Evolutionary conservation across 2,113 vertebrate species (phyloP).

Genomic region (Hippocampus guttulatus): DNA sequence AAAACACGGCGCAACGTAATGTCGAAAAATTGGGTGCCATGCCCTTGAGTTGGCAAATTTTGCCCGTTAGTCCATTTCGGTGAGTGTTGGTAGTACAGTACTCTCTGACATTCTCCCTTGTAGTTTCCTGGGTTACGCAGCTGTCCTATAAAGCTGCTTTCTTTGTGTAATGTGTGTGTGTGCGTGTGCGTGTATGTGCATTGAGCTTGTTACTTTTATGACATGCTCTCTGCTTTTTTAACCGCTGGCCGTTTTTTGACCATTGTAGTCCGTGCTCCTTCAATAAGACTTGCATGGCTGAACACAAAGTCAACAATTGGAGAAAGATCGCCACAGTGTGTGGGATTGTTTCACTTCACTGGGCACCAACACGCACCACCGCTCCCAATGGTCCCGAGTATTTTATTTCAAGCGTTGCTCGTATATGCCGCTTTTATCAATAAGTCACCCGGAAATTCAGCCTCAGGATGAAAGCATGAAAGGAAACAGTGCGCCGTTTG

Average conservation of each 20-base stretch:
- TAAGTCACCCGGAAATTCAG: not conserved
- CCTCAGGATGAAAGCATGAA: too few species aligned
- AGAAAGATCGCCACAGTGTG: constrained; percentile 19
- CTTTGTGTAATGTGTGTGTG: constrained; percentile 15
- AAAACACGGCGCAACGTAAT: too few species aligned
- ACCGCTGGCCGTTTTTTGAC: constrained; percentile 41
- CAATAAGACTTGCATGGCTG: constrained; percentile 55
- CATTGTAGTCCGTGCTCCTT: constrained; percentile 36
- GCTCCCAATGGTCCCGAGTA: constrained; percentile 6
- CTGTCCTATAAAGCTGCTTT: constrained; percentile 51
- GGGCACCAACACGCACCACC: constrained; percentile 12
- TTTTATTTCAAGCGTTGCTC: not conserved
- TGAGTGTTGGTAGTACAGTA: too few species aligned
- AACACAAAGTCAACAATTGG: constrained; percentile 49
- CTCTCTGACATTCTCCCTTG: not conserved
- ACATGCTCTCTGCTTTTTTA: constrained; percentile 55
- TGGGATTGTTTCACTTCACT: constrained; percentile 8
- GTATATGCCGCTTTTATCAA: not conserved
- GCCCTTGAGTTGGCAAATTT: not conserved
- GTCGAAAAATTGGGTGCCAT: too few species aligned
- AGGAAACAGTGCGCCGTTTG: not conserved
- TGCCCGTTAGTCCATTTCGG: not conserved
- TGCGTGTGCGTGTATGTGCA: constrained; percentile 25
- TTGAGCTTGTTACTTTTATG: constrained; percentile 50
- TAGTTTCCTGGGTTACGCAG: constrained; percentile 33